phyloP scores from a whole-genome alignment of 2,113 vertebrate genomes.

The Nerophis lumbriciformis region DNA sequence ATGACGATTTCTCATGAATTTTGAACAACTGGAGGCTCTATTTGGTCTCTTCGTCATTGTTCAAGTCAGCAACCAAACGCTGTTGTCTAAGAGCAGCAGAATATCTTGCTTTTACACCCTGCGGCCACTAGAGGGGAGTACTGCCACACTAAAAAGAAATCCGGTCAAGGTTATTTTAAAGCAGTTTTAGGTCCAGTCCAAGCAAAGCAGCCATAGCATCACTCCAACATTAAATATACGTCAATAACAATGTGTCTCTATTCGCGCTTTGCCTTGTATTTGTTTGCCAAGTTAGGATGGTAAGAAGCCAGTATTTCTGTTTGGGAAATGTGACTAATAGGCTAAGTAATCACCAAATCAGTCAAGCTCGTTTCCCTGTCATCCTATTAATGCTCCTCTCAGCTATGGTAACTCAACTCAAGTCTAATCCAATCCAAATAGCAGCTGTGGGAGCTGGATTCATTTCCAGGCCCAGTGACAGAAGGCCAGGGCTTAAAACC shows the following conservation, averaged over 20 bases:
- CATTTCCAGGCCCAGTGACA: conserved; percentile 25
- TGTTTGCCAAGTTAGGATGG: not conserved
- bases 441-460: conserved; percentile 42
- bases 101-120: conserved; percentile 14
- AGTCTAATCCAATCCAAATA: conserved; percentile 49
- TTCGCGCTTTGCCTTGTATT: not conserved
- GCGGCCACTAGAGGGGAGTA: conserved; percentile 45
- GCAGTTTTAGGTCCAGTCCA: conserved; percentile 23
- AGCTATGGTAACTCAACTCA: conserved; percentile 45
- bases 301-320: not conserved
- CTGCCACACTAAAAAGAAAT: conserved; percentile 20
- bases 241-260: not conserved
- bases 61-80: conserved; percentile 18
- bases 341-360: conserved; percentile 56
- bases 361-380: conserved; percentile 22
- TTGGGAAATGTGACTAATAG: conserved; percentile 47
- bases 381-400: conserved; percentile 47
- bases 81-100: not conserved
- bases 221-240: not conserved
- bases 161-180: conserved; percentile 56
- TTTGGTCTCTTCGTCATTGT: conserved; percentile 29
- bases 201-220: conserved; percentile 17
- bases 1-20: not conserved
- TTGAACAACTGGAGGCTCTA: conserved; percentile 19
- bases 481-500: conserved; percentile 5